Conservation (phyloP, 1,140 invertebrate species). For the Drosophila trapezifrons region DNA sequence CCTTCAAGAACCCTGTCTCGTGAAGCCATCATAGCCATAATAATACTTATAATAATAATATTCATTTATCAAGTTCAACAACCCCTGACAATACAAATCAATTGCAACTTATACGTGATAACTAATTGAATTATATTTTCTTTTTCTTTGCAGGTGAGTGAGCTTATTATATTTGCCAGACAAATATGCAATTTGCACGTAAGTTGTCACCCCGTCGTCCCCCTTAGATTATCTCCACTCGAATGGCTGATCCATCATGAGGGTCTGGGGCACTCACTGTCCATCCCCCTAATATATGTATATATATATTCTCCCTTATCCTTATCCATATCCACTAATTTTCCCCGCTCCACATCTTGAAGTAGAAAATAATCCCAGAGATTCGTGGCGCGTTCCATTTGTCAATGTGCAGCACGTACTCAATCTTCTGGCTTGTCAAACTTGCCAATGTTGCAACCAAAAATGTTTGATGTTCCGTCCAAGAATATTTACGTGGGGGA, state of each 20-base stretch:
- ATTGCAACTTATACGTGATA: not conserved
- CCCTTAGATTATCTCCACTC: not conserved
- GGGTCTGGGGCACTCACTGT: conserved; percentile 8
- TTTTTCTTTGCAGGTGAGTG: conserved; percentile 69
- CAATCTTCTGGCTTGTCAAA: conserved; percentile 81
- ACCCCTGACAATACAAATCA: conserved; percentile 5
- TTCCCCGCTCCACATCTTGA: not conserved
- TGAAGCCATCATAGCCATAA: no score
- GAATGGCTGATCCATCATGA: conserved; percentile 36
- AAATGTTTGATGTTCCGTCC: conserved; percentile 44
- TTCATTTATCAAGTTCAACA: conserved; percentile 4
- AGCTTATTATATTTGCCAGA: conserved; percentile 7
- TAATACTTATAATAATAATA: not conserved
- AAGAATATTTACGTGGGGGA: conserved; percentile 5
- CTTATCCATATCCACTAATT: conserved; percentile 19
- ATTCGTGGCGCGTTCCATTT: conserved; percentile 66
- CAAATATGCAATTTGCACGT: conserved; percentile 57
- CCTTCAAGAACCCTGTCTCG: no score
- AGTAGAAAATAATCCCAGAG: conserved; percentile 19
- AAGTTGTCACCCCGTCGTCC: conserved; percentile 17
- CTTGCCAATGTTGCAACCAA: conserved; percentile 77
- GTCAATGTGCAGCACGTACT: conserved; percentile 81
- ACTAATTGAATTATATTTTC: conserved; percentile 38
- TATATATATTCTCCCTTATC: not conserved
- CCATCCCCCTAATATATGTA: not conserved